Evolutionary conservation across 2,888 invertebrate species (phyloP), one percentile per base, ranked within the genome.

Genomic region (Cartodere bifasciata): DNA sequence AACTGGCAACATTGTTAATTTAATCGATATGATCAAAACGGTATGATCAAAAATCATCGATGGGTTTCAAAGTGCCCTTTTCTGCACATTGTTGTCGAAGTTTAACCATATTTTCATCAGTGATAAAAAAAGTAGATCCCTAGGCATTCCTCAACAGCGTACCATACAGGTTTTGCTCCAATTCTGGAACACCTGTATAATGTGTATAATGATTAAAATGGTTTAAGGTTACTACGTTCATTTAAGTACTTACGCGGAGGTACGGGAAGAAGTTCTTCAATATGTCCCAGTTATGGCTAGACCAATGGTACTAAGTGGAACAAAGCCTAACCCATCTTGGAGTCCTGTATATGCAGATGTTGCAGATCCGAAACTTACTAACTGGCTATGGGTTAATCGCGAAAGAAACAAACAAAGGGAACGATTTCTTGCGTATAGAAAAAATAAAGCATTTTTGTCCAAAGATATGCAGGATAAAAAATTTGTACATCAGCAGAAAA

Each of bases 201-300:
- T n/a, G n/a, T n/a, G n/a, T n/a, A n/a, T n/a, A n/a, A n/a, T n/a
- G 9, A 20, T 15, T n/a, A 32, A 13, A 32, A 14, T 29, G 22
- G 23, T 45, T 50, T 3, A 48, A 69, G 94, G 94, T 7, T 94
- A 82, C 61, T 94, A 87, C 65, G 91, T 94, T 13, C 97, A 97
- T 56, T 75, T 98, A 29, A 90, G 91, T 43, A 95, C 95, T 16
- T 68, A 91, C 53, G 92, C 97, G 0, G 98, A 98, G 65, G 97
- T 97, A 21, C 77, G 94, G 33, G 98, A 98, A 64, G 84, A 97
- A 64, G 95, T 60, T 2, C 64, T 97, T 48, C 87, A 94, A 57
- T 98, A 98, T 58, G 85, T 98, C 46, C 88, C 92, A 33, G 94
- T 97, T 20, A 80, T 98, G 75, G 94, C 95, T 13, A 70, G 95